A percentile compares a stretch with the other conserved stretches of the same genome.
Conservation (phyloP, 2,113 vertebrate species). For the Urocitellus parryii region DNA sequence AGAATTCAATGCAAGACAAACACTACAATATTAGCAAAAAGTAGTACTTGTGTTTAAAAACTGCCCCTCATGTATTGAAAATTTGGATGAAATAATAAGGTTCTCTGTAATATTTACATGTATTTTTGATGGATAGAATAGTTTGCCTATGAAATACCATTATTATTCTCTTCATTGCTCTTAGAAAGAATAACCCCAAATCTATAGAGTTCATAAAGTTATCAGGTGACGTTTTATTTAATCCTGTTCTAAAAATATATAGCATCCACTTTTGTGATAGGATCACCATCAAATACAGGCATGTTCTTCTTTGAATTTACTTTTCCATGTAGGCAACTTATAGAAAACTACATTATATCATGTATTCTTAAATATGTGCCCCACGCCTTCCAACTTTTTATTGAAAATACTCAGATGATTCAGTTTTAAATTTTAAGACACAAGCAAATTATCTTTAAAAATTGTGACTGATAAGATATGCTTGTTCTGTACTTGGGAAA, state of each 20-base stretch:
- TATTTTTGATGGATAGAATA: neutral
- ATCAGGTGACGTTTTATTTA: neutral
- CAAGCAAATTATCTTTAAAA: constrained; percentile 23
- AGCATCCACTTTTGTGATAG: neutral
- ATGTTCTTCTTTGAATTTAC: neutral
- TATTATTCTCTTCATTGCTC: neutral
- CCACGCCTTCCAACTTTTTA: neutral
- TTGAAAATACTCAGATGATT: neutral
- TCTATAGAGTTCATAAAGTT: neutral
- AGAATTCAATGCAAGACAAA: neutral
- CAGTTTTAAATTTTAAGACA: neutral
- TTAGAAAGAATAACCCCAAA: neutral
- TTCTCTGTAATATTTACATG: neutral
- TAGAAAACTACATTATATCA: neutral
- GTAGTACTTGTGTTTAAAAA: neutral
- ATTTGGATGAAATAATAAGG: neutral
- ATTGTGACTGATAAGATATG: neutral
- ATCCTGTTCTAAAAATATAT: neutral
- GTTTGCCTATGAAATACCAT: neutral
- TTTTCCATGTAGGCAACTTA: neutral
- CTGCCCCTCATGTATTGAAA: neutral
- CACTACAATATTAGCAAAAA: neutral
- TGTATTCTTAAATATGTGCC: neutral
- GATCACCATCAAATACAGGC: neutral
- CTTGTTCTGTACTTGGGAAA: neutral